phyloP scores from a whole-genome alignment of 2,888 invertebrate genomes.

The Pristionchus exspectatus region DNA sequence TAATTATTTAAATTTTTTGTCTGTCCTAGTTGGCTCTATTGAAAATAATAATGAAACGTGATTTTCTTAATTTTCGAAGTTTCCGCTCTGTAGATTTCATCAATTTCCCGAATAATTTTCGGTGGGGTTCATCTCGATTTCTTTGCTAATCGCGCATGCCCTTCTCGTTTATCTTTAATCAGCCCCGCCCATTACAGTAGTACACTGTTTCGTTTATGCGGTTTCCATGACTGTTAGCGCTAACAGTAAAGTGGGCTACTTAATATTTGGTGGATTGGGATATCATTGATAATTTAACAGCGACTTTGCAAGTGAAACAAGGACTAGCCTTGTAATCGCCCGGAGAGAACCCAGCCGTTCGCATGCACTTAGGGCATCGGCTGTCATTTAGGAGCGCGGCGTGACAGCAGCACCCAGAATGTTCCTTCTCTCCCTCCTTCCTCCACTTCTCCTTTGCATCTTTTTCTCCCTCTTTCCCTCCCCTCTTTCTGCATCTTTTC shows the following conservation, averaged over 20 bases:
- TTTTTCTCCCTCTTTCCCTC: slow-evolving; percentile 3
- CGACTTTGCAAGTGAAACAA: neutral
- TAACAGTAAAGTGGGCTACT: too few species aligned
- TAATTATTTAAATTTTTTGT: neutral
- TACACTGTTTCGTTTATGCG: neutral
- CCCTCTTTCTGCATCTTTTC: slow-evolving; percentile 27
- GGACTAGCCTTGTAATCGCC: neutral
- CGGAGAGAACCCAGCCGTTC: neutral
- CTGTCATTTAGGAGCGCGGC: neutral
- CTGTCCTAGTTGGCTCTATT: neutral
- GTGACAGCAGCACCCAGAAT: slow-evolving; percentile 33
- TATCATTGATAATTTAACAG: too few species aligned
- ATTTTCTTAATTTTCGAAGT: neutral
- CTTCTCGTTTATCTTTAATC: slow-evolving; percentile 16
- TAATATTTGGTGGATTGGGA: too few species aligned
- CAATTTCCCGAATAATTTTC: neutral
- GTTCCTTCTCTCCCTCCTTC: slow-evolving; percentile 37
- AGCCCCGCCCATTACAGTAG: slow-evolving; percentile 38
- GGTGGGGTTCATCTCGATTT: neutral
- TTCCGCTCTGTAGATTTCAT: neutral
- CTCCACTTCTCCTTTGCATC: slow-evolving; percentile 2
- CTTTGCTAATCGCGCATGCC: neutral
- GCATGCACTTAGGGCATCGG: neutral
- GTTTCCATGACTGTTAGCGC: too few species aligned
- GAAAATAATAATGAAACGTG: neutral